Conservation (phyloP, 2,113 vertebrate genomes). For the Plectropomus leopardus region DNA sequence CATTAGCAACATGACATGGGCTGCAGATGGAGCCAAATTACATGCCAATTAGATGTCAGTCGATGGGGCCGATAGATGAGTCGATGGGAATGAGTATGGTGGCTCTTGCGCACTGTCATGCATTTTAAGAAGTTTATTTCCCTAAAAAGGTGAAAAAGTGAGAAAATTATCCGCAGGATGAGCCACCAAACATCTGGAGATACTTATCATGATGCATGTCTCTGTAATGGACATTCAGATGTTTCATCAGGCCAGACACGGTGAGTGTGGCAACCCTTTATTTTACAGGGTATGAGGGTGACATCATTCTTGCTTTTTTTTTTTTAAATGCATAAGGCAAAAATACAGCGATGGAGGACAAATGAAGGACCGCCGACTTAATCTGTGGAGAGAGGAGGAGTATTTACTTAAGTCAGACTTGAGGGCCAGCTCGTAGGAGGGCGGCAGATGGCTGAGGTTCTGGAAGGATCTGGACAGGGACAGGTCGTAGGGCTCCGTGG, state of each 20-base stretch:
- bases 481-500: slow-evolving; percentile 96
- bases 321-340: slow-evolving; percentile 36
- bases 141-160: slow-evolving; percentile 55
- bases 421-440: slow-evolving; percentile 93
- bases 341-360: slow-evolving; percentile 44
- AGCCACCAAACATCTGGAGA: slow-evolving; percentile 54
- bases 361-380: slow-evolving; percentile 83
- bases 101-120: slow-evolving; percentile 8
- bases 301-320: slow-evolving; percentile 30
- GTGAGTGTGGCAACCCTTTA: slow-evolving; percentile 33
- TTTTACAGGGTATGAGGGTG: slow-evolving; percentile 31
- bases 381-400: slow-evolving; percentile 89
- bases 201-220: slow-evolving; percentile 45
- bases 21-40: slow-evolving; percentile 75
- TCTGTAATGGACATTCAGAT: slow-evolving; percentile 54
- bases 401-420: slow-evolving; percentile 95
- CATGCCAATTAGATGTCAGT: slow-evolving; percentile 66
- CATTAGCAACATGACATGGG: slow-evolving; percentile 70
- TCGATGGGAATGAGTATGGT: slow-evolving; percentile 26
- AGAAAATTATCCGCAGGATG: slow-evolving; percentile 15
- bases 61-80: slow-evolving; percentile 38
- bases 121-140: slow-evolving; percentile 55
- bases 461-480: slow-evolving; percentile 98
- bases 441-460: slow-evolving; percentile 95
- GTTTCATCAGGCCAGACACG: slow-evolving; percentile 6